phyloP scores from a whole-genome alignment of 1,140 invertebrate species.

The Achatina immaculata region DNA sequence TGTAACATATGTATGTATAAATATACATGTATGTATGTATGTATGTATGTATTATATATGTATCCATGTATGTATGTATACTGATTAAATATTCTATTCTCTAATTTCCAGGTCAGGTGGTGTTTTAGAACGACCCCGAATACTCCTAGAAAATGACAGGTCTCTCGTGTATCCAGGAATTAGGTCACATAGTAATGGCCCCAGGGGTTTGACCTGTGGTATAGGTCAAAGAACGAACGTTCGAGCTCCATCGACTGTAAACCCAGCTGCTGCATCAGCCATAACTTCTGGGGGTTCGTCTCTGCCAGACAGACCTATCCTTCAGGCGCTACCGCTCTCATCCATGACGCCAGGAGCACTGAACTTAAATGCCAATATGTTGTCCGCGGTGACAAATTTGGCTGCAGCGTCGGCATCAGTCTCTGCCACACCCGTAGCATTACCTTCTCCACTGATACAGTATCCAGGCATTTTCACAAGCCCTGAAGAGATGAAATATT shows the following conservation, averaged over 20 bases:
- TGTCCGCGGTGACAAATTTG: slow-evolving; percentile 3
- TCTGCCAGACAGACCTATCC: neutral
- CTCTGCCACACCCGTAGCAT: neutral
- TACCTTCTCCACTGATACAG: slow-evolving; percentile 49
- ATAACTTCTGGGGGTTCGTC: neutral
- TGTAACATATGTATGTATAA: neutral
- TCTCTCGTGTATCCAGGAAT: neutral
- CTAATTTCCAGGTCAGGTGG: neutral
- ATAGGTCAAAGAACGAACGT: neutral
- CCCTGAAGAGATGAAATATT: slow-evolving; percentile 46
- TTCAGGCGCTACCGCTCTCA: slow-evolving; percentile 16
- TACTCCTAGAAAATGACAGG: neutral
- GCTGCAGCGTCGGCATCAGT: slow-evolving; percentile 34
- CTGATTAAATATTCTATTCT: neutral
- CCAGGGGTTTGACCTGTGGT: neutral
- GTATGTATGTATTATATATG: neutral
- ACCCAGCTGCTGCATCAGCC: neutral
- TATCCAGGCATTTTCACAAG: slow-evolving; percentile 50
- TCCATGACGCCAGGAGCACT: neutral
- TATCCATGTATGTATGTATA: neutral
- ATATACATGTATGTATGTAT: slow-evolving; percentile 6
- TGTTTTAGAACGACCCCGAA: neutral
- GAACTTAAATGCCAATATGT: neutral
- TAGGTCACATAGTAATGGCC: neutral
- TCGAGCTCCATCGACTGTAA: neutral